phyloP scores from a whole-genome alignment of 2,113 vertebrate genomes.

The Grallaria varia region DNA sequence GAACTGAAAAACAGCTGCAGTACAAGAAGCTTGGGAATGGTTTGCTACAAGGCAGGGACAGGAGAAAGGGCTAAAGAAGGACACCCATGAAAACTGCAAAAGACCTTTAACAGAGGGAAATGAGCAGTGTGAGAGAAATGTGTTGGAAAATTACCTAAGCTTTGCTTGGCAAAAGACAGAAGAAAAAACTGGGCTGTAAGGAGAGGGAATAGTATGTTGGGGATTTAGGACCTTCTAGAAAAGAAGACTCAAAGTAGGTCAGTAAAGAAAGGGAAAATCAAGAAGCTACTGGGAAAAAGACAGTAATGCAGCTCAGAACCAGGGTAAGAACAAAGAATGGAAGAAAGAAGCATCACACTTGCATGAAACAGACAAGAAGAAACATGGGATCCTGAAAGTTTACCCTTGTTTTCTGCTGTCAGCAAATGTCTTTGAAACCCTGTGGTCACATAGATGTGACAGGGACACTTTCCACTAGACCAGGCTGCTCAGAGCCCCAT shows the following conservation, averaged over 20 bases:
- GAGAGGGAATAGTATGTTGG: not conserved
- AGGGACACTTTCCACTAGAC: not conserved
- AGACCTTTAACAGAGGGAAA: not conserved
- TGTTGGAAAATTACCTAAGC: not conserved
- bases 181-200: not conserved
- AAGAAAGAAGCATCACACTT: not conserved
- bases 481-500: not conserved
- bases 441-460: fast-evolving
- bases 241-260: not conserved
- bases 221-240: constrained; percentile 17
- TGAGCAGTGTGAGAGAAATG: not conserved
- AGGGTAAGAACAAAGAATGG: not conserved
- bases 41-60: not conserved
- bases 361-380: not conserved
- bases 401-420: not conserved
- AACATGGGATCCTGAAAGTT: not conserved
- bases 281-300: not conserved
- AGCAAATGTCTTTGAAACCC: not conserved
- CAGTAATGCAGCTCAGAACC: not conserved
- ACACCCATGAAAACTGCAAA: not conserved
- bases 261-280: not conserved
- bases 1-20: not conserved
- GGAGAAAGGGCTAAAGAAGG: not conserved
- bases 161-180: not conserved
- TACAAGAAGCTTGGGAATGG: not conserved